phyloP scores from a whole-genome alignment of 2,888 invertebrate species.

The Megastigmus dorsalis region DNA sequence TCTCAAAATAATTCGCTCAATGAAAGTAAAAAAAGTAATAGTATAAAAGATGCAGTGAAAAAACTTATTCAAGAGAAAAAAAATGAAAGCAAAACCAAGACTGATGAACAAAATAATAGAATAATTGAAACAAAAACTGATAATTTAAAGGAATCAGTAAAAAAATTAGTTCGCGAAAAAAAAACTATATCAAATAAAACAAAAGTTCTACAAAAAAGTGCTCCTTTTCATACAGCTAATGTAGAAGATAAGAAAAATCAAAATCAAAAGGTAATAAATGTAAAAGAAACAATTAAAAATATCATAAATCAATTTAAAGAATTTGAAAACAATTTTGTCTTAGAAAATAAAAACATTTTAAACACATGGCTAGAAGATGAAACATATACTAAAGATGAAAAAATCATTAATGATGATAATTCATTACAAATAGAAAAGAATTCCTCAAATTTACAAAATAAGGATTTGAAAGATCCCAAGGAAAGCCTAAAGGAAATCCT shows the following conservation, averaged over 20 bases:
- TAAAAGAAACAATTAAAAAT: slow-evolving; percentile 69
- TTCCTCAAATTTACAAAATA: not conserved
- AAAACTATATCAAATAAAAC: slow-evolving; percentile 18
- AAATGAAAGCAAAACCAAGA: slow-evolving; percentile 76
- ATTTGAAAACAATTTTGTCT: slow-evolving; percentile 68
- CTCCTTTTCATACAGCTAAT: not conserved
- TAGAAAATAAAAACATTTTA: slow-evolving; percentile 59
- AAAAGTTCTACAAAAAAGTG: not conserved
- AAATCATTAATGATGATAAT: not conserved
- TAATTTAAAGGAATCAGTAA: slow-evolving; percentile 63
- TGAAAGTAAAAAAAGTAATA: slow-evolving; percentile 45
- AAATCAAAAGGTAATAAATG: slow-evolving; percentile 55
- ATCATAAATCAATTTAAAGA: slow-evolving; percentile 71
- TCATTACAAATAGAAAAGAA: slow-evolving; percentile 52
- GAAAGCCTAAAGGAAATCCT: slow-evolving; percentile 70
- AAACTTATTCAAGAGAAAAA: slow-evolving; percentile 75
- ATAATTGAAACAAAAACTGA: slow-evolving; percentile 57
- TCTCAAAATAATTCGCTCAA: slow-evolving; percentile 19
- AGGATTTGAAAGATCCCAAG: slow-evolving; percentile 63
- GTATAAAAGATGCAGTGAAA: slow-evolving; percentile 66
- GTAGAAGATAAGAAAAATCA: slow-evolving; percentile 31
- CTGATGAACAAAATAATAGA: slow-evolving; percentile 64
- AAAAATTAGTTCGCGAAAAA: slow-evolving; percentile 57
- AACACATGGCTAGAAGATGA: slow-evolving; percentile 56
- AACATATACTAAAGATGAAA: slow-evolving; percentile 17